phyloP scores from a whole-genome alignment of 2,113 vertebrate species.

The Camelus bactrianus region DNA sequence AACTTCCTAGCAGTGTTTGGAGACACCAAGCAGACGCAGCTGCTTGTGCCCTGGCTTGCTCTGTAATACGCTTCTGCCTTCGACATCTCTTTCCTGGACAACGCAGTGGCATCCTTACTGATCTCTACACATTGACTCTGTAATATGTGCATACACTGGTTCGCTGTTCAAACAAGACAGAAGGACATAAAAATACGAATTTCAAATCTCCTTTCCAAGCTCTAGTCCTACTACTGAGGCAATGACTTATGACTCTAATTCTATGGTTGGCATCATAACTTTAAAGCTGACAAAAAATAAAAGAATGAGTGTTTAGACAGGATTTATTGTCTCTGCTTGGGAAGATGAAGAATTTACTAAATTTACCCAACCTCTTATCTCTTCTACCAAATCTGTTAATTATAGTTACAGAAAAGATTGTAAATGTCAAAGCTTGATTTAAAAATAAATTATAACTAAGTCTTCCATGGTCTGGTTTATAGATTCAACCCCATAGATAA shows the following conservation, averaged over 20 bases:
- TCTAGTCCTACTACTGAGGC: neutral
- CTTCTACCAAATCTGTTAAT: slow-evolving; percentile 73
- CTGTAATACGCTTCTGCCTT: neutral
- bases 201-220: neutral
- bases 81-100: neutral
- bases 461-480: slow-evolving; percentile 68
- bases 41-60: neutral
- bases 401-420: slow-evolving; percentile 75
- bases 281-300: slow-evolving; percentile 59
- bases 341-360: slow-evolving; percentile 68
- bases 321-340: slow-evolving; percentile 65
- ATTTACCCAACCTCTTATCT: slow-evolving; percentile 68
- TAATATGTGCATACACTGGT: neutral
- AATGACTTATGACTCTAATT: slow-evolving; percentile 1
- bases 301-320: slow-evolving; percentile 47
- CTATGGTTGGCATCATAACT: slow-evolving; percentile 28
- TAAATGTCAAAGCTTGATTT: slow-evolving; percentile 78
- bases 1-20: neutral
- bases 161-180: neutral
- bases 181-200: slow-evolving; percentile 11
- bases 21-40: neutral
- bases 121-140: neutral
- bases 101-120: neutral
- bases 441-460: slow-evolving; percentile 77
- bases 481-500: slow-evolving; percentile 71